A percentile compares a stretch with the other conserved stretches of the same genome.
Evolutionary conservation across 2,888 invertebrate species (phyloP).

Genomic region (Sceliomorpha sp.): DNA sequence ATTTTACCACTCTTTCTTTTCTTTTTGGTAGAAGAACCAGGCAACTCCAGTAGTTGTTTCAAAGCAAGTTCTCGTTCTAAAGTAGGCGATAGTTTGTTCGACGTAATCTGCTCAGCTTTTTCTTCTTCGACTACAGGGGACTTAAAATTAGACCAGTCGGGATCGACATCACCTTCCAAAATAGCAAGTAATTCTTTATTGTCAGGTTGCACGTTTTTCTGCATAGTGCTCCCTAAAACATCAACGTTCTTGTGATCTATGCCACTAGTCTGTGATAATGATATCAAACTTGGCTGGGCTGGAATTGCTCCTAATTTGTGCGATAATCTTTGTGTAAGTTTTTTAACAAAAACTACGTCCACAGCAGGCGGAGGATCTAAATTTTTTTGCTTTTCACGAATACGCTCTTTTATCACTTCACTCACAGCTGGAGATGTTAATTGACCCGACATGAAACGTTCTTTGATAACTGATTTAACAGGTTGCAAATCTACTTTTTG

Average conservation of each 20-base stretch:
- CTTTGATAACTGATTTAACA: slow-evolving; percentile 59
- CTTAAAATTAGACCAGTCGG: slow-evolving; percentile 77
- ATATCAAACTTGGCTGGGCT: slow-evolving; percentile 61
- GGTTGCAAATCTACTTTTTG: slow-evolving; percentile 26
- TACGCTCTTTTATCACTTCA: slow-evolving; percentile 82
- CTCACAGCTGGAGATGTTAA: slow-evolving; percentile 82
- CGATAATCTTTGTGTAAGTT: slow-evolving; percentile 82
- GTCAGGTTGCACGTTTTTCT: slow-evolving; percentile 71
- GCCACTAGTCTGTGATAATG: slow-evolving; percentile 57
- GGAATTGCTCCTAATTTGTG: slow-evolving; percentile 75
- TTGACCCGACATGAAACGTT: slow-evolving; percentile 81
- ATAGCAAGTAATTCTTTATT: slow-evolving; percentile 83
- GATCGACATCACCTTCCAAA: slow-evolving; percentile 82
- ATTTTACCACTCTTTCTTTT: slow-evolving; percentile 28
- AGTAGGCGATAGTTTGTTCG: slow-evolving; percentile 77
- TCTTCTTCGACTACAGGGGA: slow-evolving; percentile 58
- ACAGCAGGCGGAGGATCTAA: slow-evolving; percentile 78
- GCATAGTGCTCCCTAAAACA: too few relatives aligned
- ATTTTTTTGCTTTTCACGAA: slow-evolving; percentile 80
- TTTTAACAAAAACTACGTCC: slow-evolving; percentile 82
- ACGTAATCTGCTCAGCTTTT: slow-evolving; percentile 43
- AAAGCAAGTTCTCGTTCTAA: slow-evolving; percentile 82
- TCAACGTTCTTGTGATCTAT: too few relatives aligned
- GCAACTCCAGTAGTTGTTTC: slow-evolving; percentile 82
- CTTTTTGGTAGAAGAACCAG: slow-evolving; percentile 68